These are phyloP conservation scores for Eupsilia transversa DNA, from an alignment of 2,888 invertebrate genomes.

Conservation along the genomic window DNA sequence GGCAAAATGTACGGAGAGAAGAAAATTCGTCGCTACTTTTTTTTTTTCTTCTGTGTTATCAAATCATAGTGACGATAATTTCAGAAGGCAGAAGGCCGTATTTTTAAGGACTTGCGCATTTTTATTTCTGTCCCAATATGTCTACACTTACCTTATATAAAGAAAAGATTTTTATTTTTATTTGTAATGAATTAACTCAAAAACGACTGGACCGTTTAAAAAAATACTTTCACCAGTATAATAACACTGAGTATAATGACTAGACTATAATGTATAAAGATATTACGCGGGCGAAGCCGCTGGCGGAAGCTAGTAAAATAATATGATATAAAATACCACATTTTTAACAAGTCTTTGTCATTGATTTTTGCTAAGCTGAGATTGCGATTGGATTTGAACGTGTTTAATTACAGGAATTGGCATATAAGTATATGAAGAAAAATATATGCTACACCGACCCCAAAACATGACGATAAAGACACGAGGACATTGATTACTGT, in stretches of 20 bases:
- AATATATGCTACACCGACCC: background rate
- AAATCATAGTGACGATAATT: background rate
- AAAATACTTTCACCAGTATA: no score
- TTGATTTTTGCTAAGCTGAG: background rate
- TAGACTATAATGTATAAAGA: no score
- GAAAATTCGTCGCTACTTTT: background rate
- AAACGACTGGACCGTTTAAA: no score
- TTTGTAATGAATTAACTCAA: no score
- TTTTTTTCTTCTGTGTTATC: background rate
- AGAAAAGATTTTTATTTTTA: no score
- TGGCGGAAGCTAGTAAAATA: no score
- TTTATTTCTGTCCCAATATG: no score
- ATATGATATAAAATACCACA: background rate
- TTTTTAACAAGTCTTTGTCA: background rate
- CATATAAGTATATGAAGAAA: background rate
- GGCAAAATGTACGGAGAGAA: background rate
- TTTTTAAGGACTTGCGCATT: no score
- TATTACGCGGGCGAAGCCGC: no score
- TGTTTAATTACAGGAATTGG: background rate
- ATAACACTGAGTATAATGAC: no score
- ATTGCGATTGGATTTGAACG: background rate
- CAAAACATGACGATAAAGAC: background rate
- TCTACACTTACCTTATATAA: no score
- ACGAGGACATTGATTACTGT: background rate
- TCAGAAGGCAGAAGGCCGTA: background rate